phyloP scores from a whole-genome alignment of 2,113 vertebrate species.

The Phaethon lepturus region DNA sequence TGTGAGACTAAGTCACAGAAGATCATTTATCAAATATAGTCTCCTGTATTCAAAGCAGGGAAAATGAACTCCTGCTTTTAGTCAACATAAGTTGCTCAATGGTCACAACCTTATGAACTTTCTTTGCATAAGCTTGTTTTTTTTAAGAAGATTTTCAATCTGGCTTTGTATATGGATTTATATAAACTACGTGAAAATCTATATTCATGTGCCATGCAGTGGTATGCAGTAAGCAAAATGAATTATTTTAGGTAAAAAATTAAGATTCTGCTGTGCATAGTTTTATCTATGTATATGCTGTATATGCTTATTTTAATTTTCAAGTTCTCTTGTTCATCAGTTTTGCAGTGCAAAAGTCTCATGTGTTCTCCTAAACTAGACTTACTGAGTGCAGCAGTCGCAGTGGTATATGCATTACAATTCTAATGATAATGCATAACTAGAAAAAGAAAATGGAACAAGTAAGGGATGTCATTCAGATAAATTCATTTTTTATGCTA shows the following conservation, averaged over 20 bases:
- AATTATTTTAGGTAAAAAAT: not conserved
- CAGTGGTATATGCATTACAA: not conserved
- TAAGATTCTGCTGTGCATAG: not conserved
- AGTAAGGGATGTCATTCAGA: not conserved
- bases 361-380: not conserved
- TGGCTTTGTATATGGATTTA: not conserved
- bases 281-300: not conserved
- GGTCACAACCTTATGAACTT: not conserved
- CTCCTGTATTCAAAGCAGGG: not conserved
- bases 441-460: not conserved
- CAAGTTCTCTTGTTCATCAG: not conserved
- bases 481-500: not conserved
- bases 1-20: not conserved
- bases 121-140: not conserved
- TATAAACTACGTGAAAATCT: not conserved
- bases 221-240: not conserved
- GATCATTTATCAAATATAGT: not conserved
- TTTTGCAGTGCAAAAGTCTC: not conserved
- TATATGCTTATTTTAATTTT: not conserved
- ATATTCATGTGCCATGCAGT: not conserved
- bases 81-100: not conserved
- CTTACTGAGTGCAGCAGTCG: not conserved
- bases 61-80: not conserved
- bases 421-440: not conserved
- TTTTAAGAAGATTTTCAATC: not conserved